A percentile compares a stretch with the other conserved stretches of the same genome.
Evolutionary conservation across 1,140 invertebrate species (phyloP).

Genomic region (Aethina tumida): DNA sequence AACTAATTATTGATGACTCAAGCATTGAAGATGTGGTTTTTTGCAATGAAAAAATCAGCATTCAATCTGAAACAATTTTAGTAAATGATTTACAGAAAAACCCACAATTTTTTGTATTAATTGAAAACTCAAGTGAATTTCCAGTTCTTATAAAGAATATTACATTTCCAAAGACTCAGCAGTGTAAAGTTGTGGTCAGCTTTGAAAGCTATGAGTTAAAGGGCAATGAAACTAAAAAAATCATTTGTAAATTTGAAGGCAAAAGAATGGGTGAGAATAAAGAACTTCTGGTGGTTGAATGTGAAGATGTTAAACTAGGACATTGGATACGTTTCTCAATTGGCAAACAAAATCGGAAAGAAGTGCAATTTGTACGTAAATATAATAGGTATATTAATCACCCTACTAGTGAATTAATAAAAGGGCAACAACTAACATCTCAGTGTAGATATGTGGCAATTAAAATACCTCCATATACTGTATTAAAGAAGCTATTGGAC

Average conservation of each 20-base stretch:
- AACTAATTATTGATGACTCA: too few species aligned
- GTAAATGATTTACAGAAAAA: too few species aligned
- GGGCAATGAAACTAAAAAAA: conserved; percentile 28
- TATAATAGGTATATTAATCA: conserved; percentile 8
- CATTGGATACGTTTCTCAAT: conserved; percentile 40
- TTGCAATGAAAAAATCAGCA: too few species aligned
- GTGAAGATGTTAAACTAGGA: conserved; percentile 45
- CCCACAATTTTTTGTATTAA: too few species aligned
- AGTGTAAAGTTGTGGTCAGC: conserved; percentile 33
- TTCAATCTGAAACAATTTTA: too few species aligned
- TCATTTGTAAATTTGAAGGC: conserved; percentile 39
- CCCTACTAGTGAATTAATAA: conserved; percentile 10
- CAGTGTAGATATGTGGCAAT: conserved; percentile 44
- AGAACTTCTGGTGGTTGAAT: conserved; percentile 49
- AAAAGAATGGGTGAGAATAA: conserved; percentile 46
- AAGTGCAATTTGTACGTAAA: too few species aligned
- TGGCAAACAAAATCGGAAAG: too few species aligned
- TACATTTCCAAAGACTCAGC: conserved; percentile 14
- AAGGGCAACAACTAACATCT: conserved; percentile 44
- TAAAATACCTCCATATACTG: conserved; percentile 40
- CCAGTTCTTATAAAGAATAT: too few species aligned
- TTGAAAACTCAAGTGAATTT: too few species aligned
- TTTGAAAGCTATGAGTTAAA: conserved; percentile 30
- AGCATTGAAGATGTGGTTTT: too few species aligned
- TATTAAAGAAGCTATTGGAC: conserved; percentile 48